A percentile compares a stretch with the other conserved stretches of the same genome.
These are phyloP conservation scores for Edolisoma coerulescens DNA, from an alignment of 2,113 vertebrate genomes.

Conservation along the genomic window DNA sequence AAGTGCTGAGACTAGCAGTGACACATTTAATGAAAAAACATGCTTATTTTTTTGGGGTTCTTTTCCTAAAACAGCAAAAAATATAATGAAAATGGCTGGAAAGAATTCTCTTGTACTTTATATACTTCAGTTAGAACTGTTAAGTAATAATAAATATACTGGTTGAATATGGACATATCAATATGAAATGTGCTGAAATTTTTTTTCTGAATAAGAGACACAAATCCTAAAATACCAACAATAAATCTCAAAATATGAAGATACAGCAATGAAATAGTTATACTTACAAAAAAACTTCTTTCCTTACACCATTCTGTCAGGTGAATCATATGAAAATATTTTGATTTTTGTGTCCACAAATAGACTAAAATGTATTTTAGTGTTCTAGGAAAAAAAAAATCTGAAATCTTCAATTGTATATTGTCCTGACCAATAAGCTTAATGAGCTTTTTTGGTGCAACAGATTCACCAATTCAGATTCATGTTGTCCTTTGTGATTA, in stretches of 20 bases:
- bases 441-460: not conserved
- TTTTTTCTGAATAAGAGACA: not conserved
- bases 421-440: not conserved
- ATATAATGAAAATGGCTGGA: not conserved
- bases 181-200: not conserved
- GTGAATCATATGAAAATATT: not conserved
- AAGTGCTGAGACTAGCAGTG: not conserved
- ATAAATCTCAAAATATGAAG: not conserved
- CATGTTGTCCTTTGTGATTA: accelerated
- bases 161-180: not conserved
- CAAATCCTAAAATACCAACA: not conserved
- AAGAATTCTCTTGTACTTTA: not conserved
- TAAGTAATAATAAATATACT: not conserved
- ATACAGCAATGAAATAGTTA: accelerated
- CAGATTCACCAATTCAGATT: not conserved
- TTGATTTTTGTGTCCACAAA: not conserved
- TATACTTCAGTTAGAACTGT: not conserved
- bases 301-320: accelerated
- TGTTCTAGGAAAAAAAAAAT: not conserved
- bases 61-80: not conserved
- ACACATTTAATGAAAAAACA: not conserved
- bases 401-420: not conserved
- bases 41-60: accelerated
- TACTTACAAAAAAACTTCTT: accelerated
- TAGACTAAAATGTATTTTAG: not conserved